Conservation (phyloP, 2,113 vertebrate genomes). For the Cynoglossus semilaevis region DNA sequence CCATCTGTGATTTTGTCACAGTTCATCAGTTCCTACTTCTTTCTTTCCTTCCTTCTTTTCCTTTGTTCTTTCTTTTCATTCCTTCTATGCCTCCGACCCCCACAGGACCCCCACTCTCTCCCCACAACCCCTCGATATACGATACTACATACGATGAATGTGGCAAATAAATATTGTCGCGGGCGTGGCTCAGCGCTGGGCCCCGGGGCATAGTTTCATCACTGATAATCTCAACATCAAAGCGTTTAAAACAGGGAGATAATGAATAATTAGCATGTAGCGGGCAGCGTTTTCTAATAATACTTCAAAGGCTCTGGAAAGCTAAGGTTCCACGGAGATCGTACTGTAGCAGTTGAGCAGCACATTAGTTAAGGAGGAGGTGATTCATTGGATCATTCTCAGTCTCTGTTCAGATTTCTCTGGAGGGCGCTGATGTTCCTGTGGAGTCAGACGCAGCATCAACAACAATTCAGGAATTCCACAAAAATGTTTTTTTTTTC, state of each 20-base stretch:
- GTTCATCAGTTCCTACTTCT: too few relatives aligned
- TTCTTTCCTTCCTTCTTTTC: too few relatives aligned
- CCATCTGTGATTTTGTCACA: too few relatives aligned
- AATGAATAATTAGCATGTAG: slow-evolving; percentile 26
- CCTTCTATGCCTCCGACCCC: too few relatives aligned
- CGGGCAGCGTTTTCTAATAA: slow-evolving; percentile 27
- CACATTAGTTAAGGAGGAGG: slow-evolving; percentile 41
- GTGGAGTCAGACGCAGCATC: slow-evolving; percentile 29
- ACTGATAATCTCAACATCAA: slow-evolving; percentile 35
- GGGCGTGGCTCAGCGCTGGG: slow-evolving; percentile 19
- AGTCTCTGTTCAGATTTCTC: slow-evolving; percentile 12
- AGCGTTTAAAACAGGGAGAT: slow-evolving; percentile 28
- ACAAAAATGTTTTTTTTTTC: slow-evolving; percentile 42
- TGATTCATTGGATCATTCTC: slow-evolving; percentile 50
- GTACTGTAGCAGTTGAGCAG: slow-evolving; percentile 35
- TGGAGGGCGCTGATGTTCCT: slow-evolving; percentile 38
- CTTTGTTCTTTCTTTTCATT: too few relatives aligned
- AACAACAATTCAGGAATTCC: slow-evolving; percentile 52
- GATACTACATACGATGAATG: slow-evolving; percentile 20
- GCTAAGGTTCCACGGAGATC: slow-evolving; percentile 35
- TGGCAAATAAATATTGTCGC: slow-evolving; percentile 12
- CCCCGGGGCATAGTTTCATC: slow-evolving; percentile 17
- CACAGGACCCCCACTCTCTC: neutral
- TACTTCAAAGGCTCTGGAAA: slow-evolving; percentile 36
- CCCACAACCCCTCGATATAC: slow-evolving; percentile 1